Base-by-base conservation (phyloP, 1,140 invertebrate genomes). In the Drosophila sechellia region DNA sequence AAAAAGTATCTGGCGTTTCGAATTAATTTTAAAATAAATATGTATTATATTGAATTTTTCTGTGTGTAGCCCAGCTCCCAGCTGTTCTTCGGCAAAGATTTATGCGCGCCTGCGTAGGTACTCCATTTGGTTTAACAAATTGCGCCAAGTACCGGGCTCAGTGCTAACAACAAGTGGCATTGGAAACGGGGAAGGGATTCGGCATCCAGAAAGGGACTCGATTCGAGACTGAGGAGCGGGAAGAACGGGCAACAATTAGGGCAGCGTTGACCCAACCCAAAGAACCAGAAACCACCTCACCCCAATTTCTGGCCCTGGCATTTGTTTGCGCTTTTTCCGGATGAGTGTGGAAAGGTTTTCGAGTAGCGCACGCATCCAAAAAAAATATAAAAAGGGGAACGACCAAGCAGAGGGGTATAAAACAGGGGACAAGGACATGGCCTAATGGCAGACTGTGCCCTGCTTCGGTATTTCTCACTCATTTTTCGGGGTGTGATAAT, bases 401-500 rank as follows among this genome's bases (percentile, higher is more conserved):
- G 22, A 27, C 37, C 42, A 20, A 50, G 12, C 20, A 37, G 48
- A 50, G 46, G 50, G 59, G 45, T 42, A 37, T 15, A 12, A 25
- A 22, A 57, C 31, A 3, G 65, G 54, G 72, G 43, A 58, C 52
- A 56, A 69, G 63, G 49, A 78, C 31, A 46, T 40, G 48, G 71
- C 66, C 45, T 45, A 69, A 69, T 69, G 68, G 58, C 27, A 43
- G 52, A 35, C 40, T 20, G 15, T 20, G 42, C 42, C 42, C 42
- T 69, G 60, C 50, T 73, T 37, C 43, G 46, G 61, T 15, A 58
- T 68, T 75, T 73, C n/a, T 31, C 27, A 45, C 61, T 13, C 59
- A 12, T 52, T 68, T 68, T 85, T 79, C 63, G 81, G 79, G 87
- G 87, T 90, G 87, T 90, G 79, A 78, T 90, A 90, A 90, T 90